These are phyloP conservation scores for Cistogaster globosa DNA, from an alignment of 2,888 invertebrate species.

Conservation along the genomic window DNA sequence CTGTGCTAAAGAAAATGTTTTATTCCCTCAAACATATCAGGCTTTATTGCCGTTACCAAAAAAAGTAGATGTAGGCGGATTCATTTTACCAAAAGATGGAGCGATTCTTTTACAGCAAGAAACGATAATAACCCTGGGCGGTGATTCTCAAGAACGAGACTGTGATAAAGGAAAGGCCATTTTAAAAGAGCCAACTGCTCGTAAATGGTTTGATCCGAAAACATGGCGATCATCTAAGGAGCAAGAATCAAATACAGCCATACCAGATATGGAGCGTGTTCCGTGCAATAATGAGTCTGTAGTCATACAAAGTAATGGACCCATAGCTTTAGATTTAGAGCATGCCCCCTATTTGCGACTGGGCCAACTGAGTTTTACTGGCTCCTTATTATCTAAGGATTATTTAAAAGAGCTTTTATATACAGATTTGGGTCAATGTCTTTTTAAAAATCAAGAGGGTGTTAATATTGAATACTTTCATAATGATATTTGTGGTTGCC, in stretches of 20 bases:
- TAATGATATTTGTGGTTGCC: constrained; percentile 81
- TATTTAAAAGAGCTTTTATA: constrained; percentile 78
- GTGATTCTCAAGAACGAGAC: constrained; percentile 60
- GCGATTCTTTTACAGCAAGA: constrained; percentile 77
- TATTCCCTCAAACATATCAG: constrained; percentile 79
- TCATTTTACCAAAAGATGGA: constrained; percentile 78
- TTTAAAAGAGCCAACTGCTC: constrained; percentile 74
- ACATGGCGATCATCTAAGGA: constrained; percentile 77
- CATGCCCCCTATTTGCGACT: constrained; percentile 77
- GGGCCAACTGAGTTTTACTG: constrained; percentile 79
- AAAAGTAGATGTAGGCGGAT: constrained; percentile 75
- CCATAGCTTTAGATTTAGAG: constrained; percentile 79
- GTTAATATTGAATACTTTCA: constrained; percentile 78
- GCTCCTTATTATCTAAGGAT: constrained; percentile 77
- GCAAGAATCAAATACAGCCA: constrained; percentile 63
- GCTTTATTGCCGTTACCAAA: constrained; percentile 78
- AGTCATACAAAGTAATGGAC: constrained; percentile 75
- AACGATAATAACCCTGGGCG: constrained; percentile 75
- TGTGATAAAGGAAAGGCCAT: constrained; percentile 77
- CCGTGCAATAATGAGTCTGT: constrained; percentile 81
- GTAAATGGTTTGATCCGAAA: constrained; percentile 81
- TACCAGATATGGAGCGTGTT: constrained; percentile 79
- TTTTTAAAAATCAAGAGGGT: constrained; percentile 78
- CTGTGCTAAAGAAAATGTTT: constrained; percentile 78
- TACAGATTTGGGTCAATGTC: constrained; percentile 79